phyloP scores from a whole-genome alignment of 2,797 vertebrate genomes.

The Arrhamphus sclerolepis region DNA sequence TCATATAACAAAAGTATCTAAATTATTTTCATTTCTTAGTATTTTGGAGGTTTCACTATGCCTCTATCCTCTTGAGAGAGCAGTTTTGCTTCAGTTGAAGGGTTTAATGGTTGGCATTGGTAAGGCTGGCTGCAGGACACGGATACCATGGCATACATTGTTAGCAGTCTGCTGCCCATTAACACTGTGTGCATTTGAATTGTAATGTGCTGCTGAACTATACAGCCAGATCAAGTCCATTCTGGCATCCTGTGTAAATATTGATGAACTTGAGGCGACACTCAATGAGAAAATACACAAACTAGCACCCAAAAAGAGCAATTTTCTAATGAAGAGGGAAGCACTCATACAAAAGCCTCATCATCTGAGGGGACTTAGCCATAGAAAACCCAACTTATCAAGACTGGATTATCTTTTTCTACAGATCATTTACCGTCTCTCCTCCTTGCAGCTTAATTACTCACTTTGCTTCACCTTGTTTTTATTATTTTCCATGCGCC shows the following conservation, averaged over 20 bases:
- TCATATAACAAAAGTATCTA: too few species aligned
- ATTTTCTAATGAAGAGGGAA: too few species aligned
- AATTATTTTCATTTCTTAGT: neutral
- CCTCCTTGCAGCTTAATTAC: neutral
- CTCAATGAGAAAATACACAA: neutral
- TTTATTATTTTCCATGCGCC: slow-evolving; percentile 18
- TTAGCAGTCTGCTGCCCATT: slow-evolving; percentile 18
- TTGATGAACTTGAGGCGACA: too few species aligned
- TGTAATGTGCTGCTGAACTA: slow-evolving; percentile 8
- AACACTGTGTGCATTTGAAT: neutral
- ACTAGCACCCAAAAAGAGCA: too few species aligned
- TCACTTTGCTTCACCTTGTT: slow-evolving; percentile 20
- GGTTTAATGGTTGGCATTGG: neutral
- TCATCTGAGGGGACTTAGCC: slow-evolving; percentile 16
- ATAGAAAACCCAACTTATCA: slow-evolving; percentile 3
- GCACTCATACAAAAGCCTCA: neutral
- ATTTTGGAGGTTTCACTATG: neutral
- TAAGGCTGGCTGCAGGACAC: slow-evolving; percentile 15
- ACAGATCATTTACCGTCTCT: slow-evolving; percentile 5
- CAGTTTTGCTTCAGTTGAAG: neutral
- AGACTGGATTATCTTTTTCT: slow-evolving; percentile 29
- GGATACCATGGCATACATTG: slow-evolving; percentile 20
- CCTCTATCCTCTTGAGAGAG: neutral
- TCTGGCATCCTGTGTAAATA: too few species aligned
- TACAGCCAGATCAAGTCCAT: slow-evolving; percentile 1